phyloP scores from a whole-genome alignment of 2,888 invertebrate species.

The Crocallis elinguaria region DNA sequence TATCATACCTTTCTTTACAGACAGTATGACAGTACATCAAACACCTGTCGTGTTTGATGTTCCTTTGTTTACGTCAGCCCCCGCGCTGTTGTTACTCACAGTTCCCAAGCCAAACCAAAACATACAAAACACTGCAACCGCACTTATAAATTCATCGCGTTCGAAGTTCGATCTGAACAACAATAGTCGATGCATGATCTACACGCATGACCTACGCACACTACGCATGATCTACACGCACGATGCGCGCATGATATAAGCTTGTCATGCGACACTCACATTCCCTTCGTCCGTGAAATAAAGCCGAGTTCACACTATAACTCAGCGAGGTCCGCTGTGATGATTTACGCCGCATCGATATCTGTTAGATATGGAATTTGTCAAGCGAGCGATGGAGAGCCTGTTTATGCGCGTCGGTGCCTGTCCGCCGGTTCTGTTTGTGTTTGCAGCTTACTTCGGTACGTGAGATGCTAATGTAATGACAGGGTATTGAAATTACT shows the following conservation, averaged over 20 bases:
- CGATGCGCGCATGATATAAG: slow-evolving; percentile 3
- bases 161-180: slow-evolving; percentile 8
- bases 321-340: slow-evolving; percentile 30
- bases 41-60: too few relatives aligned
- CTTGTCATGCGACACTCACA: slow-evolving; percentile 2
- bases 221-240: neutral
- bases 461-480: too few relatives aligned
- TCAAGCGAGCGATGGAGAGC: slow-evolving; percentile 62
- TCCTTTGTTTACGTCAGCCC: slow-evolving; percentile 5
- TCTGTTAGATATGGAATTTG: slow-evolving; percentile 80
- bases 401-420: slow-evolving; percentile 73
- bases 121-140: slow-evolving; percentile 17
- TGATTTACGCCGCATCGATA: slow-evolving; percentile 78
- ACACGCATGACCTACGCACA: slow-evolving; percentile 4
- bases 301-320: slow-evolving; percentile 46
- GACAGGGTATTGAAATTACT: too few relatives aligned
- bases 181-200: slow-evolving; percentile 17
- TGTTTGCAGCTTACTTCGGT: slow-evolving; percentile 3
- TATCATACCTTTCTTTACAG: neutral
- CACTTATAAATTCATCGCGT: slow-evolving; percentile 22
- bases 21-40: slow-evolving; percentile 10
- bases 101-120: slow-evolving; percentile 15
- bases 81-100: neutral
- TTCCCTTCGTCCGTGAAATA: slow-evolving; percentile 32
- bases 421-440: slow-evolving; percentile 26